Evolutionary conservation across 1,140 invertebrate species (phyloP), one percentile per base, ranked within the genome.

Genomic region (Tetraneura akinire): DNA sequence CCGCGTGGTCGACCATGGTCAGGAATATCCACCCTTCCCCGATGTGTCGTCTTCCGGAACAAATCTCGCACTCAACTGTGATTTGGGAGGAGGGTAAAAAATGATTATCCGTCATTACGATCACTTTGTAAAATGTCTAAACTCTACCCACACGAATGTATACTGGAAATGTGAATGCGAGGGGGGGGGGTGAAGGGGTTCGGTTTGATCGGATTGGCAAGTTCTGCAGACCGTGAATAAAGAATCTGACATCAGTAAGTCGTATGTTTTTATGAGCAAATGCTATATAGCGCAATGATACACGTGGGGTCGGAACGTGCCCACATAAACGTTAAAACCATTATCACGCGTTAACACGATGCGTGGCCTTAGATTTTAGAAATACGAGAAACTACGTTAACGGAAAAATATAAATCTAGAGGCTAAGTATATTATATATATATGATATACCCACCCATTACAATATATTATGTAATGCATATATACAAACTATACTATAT

Each of bases 51-150:
- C 74, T 78, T 78, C 74, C 74, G 74, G 74, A 78, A 78, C 74
- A 62, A 78, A 78, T 78, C 74, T 55, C 16, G 53, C 29, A 13
- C 73, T 76, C 51, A 57, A 57, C 53, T 57, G 32, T 45, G 74
- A 62, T 62, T 45, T 26, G 53, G 26, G 26, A 37, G 23, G 55
- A 23, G 74, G 51, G 53, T 62, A 62, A 78, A 78, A 78, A 78
- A 60, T 62, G 55, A 78, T 78, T 78, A 78, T 78, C 74, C 74
- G 74, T 78, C 74, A 78, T 78, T 78, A 78, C 74, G 74, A 78
- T 78, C 74, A 62, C 55, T 78, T 78, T 78, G 74, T 47, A 62
- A 62, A 78, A 78, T 14, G 55, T 62, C 74, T 78, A 62, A 78
- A 47, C 55, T 37, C 29, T 62, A 78, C 37, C 73, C 74, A 60